A percentile compares a stretch with the other conserved stretches of the same genome.
phyloP scores from a whole-genome alignment of 2,797 vertebrate genomes.

The Tauraco hartlaubi region DNA sequence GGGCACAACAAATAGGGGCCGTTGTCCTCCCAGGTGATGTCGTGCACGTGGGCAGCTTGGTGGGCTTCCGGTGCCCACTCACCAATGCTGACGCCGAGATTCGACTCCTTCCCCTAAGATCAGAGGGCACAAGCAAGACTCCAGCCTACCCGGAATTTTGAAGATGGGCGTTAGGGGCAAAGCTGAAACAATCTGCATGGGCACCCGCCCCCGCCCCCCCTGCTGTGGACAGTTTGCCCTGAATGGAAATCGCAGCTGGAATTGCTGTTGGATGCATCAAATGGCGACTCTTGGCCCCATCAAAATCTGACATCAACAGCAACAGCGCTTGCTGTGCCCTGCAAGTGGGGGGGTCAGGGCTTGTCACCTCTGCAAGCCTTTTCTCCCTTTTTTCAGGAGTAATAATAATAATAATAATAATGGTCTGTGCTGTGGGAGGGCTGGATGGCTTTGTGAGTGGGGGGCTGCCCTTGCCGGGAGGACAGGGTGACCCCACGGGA shows the following conservation, averaged over 20 bases:
- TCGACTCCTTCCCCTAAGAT: neutral
- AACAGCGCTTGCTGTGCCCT: neutral
- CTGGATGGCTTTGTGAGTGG: neutral
- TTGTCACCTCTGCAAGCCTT: neutral
- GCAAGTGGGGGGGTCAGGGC: accelerated
- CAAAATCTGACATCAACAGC: neutral
- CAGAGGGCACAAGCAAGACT: neutral
- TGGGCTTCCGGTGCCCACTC: accelerated
- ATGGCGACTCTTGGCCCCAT: accelerated
- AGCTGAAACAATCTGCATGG: accelerated
- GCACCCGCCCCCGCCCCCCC: too few relatives aligned
- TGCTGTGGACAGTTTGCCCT: neutral
- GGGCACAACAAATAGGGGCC: neutral
- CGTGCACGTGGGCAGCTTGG: neutral
- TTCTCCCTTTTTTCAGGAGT: neutral
- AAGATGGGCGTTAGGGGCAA: neutral
- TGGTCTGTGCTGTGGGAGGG: neutral
- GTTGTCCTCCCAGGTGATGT: neutral
- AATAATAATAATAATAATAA: too few relatives aligned
- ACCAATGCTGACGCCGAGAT: accelerated
- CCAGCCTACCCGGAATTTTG: neutral
- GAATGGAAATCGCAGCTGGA: neutral
- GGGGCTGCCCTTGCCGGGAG: neutral
- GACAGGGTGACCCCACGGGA: neutral
- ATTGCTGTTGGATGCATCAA: neutral